Conservation (phyloP, 37 sponge, comb jelly and placozoan genomes). For the Spongia lamella region DNA sequence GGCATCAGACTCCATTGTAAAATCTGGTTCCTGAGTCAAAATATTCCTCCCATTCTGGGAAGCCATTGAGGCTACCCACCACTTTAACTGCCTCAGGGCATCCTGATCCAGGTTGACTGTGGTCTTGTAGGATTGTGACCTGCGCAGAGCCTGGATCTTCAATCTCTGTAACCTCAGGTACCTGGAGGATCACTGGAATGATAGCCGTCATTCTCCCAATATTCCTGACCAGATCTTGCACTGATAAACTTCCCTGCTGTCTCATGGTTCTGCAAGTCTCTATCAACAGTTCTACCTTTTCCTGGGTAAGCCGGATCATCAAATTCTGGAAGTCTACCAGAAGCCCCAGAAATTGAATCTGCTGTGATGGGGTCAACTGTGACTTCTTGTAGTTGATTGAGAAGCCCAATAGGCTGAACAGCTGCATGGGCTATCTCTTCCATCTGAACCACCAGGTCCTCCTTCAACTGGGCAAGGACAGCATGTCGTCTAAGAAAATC, state of each 20-base stretch:
- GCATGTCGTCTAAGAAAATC: constrained; percentile 52
- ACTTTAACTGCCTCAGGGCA: constrained; percentile 9
- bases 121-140: constrained; percentile 16
- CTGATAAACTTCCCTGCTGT: too few relatives aligned
- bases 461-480: constrained; percentile 41
- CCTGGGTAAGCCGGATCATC: too few relatives aligned
- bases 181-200: constrained; percentile 14
- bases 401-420: constrained; percentile 42
- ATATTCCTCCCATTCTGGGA: constrained; percentile 26
- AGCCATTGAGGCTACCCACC: constrained; percentile 15
- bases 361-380: constrained; percentile 14
- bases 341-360: constrained; percentile 17
- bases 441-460: constrained; percentile 5
- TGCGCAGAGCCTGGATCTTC: constrained; percentile 11
- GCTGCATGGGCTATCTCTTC: neutral
- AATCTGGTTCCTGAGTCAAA: neutral
- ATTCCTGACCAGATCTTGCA: too few relatives aligned
- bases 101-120: constrained; percentile 2
- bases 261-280: too few relatives aligned
- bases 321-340: neutral
- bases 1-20: constrained; percentile 38
- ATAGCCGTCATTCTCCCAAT: constrained; percentile 25
- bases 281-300: too few relatives aligned
- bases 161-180: constrained; percentile 30
- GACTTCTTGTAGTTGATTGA: constrained; percentile 44